Evolutionary conservation across 2,888 invertebrate genomes (phyloP).

Genomic region (Phalangium opilio): DNA sequence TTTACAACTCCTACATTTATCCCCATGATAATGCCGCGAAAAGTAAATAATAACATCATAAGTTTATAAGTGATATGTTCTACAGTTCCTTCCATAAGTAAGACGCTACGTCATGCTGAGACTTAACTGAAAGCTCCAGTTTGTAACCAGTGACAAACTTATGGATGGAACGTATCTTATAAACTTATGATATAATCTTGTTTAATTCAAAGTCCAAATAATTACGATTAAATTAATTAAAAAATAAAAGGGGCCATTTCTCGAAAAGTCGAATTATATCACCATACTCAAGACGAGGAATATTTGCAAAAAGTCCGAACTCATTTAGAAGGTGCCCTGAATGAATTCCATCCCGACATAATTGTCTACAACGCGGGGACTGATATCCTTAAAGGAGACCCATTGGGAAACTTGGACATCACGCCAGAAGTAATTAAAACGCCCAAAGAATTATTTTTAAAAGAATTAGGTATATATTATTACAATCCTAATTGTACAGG

Average conservation of each 20-base stretch:
- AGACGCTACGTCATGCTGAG: not conserved
- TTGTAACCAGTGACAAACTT: too few species aligned
- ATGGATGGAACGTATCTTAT: too few species aligned
- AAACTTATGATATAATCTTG: too few species aligned
- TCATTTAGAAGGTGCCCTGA: slow-evolving; percentile 47
- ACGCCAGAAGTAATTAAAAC: slow-evolving; percentile 45
- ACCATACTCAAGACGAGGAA: slow-evolving; percentile 46
- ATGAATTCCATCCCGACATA: slow-evolving; percentile 58
- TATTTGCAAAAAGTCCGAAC: slow-evolving; percentile 50
- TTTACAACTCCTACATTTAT: slow-evolving; percentile 66
- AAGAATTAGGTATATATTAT: slow-evolving; percentile 2
- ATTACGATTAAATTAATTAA: too few species aligned
- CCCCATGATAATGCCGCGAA: slow-evolving; percentile 60
- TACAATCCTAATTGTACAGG: slow-evolving; percentile 43
- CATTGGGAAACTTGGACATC: slow-evolving; percentile 54
- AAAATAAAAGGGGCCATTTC: slow-evolving; percentile 46
- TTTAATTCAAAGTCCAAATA: too few species aligned
- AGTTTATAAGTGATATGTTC: not conserved
- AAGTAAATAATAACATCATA: slow-evolving; percentile 25
- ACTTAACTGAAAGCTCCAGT: too few species aligned
- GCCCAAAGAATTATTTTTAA: not conserved
- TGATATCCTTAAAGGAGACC: slow-evolving; percentile 61
- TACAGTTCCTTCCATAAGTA: not conserved
- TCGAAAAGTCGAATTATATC: slow-evolving; percentile 48
- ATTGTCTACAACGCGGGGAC: slow-evolving; percentile 89